Evolutionary conservation across 2,113 vertebrate genomes (phyloP).

Genomic region (Ptyas mucosa): DNA sequence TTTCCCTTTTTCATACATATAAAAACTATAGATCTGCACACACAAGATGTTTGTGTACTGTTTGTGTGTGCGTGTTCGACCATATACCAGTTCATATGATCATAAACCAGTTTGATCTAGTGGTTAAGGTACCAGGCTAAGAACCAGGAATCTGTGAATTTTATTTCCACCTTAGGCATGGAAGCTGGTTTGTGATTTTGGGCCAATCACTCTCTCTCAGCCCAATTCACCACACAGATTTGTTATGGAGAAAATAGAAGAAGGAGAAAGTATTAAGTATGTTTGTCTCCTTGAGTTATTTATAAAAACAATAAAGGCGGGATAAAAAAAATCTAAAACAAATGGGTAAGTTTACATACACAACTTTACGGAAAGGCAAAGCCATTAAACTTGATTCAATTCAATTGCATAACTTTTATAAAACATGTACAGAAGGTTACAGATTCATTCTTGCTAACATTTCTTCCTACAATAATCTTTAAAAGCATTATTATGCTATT

Average conservation of each 20-base stretch:
- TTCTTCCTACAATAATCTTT: background rate
- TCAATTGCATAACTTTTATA: background rate
- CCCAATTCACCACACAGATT: background rate
- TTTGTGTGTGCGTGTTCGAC: background rate
- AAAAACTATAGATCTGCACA: background rate
- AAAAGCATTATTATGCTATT: background rate
- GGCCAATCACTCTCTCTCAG: background rate
- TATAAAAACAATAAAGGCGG: background rate
- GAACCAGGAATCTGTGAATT: background rate
- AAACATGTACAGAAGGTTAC: background rate
- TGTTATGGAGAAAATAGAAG: background rate
- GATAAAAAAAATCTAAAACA: background rate
- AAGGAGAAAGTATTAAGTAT: background rate
- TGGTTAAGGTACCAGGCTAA: background rate
- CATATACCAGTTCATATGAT: background rate
- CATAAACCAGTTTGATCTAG: background rate
- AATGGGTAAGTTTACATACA: background rate
- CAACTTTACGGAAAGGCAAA: background rate
- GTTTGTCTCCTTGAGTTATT: background rate
- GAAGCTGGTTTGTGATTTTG: background rate
- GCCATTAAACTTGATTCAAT: background rate
- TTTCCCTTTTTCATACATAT: background rate
- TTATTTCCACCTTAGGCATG: background rate
- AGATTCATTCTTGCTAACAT: background rate
- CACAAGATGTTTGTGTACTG: background rate